phyloP scores from a whole-genome alignment of 2,888 invertebrate species.

The Meliscaeva auricollis region DNA sequence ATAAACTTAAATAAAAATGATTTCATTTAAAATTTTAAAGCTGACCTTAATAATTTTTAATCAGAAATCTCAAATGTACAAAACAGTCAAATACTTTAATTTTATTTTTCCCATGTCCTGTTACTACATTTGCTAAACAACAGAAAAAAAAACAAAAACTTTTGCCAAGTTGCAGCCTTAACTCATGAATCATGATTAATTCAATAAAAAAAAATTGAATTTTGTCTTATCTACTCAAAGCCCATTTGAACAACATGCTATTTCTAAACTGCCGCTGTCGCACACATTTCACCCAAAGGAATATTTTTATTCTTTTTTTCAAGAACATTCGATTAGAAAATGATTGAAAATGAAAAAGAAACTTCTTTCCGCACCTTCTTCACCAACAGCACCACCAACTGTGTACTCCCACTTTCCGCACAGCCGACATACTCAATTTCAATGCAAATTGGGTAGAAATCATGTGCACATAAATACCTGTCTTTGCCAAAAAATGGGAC shows the following conservation, averaged over 20 bases:
- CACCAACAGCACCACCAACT: not conserved
- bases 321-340: constrained; percentile 37
- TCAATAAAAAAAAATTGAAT: constrained; percentile 1
- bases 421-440: constrained; percentile 54
- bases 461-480: constrained; percentile 57
- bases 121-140: too few species aligned
- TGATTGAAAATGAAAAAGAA: constrained; percentile 20
- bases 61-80: too few species aligned
- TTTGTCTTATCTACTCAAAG: not conserved
- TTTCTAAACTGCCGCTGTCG: not conserved
- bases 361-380: not conserved
- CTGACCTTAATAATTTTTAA: too few species aligned
- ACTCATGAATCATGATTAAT: not conserved
- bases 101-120: too few species aligned
- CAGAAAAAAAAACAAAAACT: not conserved
- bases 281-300: not conserved
- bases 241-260: not conserved
- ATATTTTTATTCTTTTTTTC: not conserved
- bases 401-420: constrained; percentile 10
- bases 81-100: too few species aligned
- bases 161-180: not conserved
- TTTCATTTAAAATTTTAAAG: too few species aligned
- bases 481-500: constrained; percentile 65
- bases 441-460: constrained; percentile 63
- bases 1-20: too few species aligned